These are phyloP conservation scores for Chirona hameri DNA, from an alignment of 2,888 invertebrate species.

Conservation along the genomic window DNA sequence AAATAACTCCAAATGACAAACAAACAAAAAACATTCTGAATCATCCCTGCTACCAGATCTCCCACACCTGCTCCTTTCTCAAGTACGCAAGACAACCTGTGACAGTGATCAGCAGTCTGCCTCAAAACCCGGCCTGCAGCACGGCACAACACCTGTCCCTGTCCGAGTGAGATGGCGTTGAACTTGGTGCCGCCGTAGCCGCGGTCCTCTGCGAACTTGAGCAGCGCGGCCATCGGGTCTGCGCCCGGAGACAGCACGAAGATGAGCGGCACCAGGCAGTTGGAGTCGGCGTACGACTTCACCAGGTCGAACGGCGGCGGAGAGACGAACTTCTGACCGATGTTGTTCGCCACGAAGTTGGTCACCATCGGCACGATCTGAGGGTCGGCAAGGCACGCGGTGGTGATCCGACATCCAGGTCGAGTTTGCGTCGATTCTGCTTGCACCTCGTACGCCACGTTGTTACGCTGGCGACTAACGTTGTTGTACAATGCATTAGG, in stretches of 20 bases:
- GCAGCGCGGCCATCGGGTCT: constrained; percentile 50
- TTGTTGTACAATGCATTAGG: too few species aligned
- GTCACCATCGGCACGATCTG: constrained; percentile 24
- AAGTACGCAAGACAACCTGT: too few species aligned
- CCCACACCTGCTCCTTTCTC: too few species aligned
- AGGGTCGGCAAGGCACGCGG: too few species aligned
- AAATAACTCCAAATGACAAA: too few species aligned
- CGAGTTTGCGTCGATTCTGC: too few species aligned
- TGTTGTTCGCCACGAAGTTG: constrained; percentile 56
- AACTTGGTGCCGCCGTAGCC: constrained; percentile 46
- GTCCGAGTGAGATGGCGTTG: constrained; percentile 78
- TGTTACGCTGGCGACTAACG: too few species aligned
- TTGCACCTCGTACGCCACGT: too few species aligned
- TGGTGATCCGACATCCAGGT: too few species aligned
- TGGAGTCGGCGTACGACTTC: constrained; percentile 50
- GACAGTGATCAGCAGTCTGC: too few species aligned
- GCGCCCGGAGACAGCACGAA: constrained; percentile 51
- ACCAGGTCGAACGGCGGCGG: constrained; percentile 48
- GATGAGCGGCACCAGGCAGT: constrained; percentile 49
- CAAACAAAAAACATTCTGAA: too few species aligned
- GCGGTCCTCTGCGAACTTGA: constrained; percentile 50
- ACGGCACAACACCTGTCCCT: constrained; percentile 76
- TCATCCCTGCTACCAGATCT: too few species aligned
- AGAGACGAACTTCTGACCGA: constrained; percentile 51
- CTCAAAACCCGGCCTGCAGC: neutral